Evolutionary conservation across 2,797 vertebrate genomes (phyloP).

Genomic region (Alfaro cultratus): DNA sequence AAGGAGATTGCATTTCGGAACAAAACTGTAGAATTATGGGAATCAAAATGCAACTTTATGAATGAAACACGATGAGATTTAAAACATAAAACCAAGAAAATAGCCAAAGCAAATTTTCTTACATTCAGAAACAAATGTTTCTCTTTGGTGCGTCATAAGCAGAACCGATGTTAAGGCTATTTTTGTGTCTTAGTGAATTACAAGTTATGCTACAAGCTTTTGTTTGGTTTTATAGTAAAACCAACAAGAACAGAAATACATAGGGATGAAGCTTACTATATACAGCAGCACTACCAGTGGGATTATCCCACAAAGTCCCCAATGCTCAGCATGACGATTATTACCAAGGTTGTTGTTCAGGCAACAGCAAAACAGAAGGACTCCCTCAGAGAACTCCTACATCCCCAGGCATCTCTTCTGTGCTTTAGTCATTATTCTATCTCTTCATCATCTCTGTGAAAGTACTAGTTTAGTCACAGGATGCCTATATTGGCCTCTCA

Average conservation of each 20-base stretch:
- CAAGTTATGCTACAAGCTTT: slow-evolving; percentile 42
- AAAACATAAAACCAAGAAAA: slow-evolving; percentile 44
- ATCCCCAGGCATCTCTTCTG: slow-evolving; percentile 17
- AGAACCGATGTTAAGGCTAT: slow-evolving; percentile 30
- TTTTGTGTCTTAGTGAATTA: slow-evolving; percentile 12
- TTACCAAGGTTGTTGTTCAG: slow-evolving; percentile 60
- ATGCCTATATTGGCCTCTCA: slow-evolving; percentile 7
- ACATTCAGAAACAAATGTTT: slow-evolving; percentile 51
- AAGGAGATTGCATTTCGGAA: slow-evolving; percentile 64
- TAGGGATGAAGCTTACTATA: slow-evolving; percentile 53
- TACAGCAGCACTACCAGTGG: slow-evolving; percentile 44
- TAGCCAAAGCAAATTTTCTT: slow-evolving; percentile 40
- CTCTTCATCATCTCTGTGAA: slow-evolving; percentile 9
- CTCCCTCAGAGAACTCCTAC: slow-evolving; percentile 34
- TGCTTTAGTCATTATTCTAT: slow-evolving; percentile 4
- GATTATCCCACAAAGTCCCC: slow-evolving; percentile 50
- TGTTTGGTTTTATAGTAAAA: slow-evolving; percentile 37
- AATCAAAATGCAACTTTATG: slow-evolving; percentile 68
- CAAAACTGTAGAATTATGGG: slow-evolving; percentile 69
- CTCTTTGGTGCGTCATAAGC: slow-evolving; percentile 31
- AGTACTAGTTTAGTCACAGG: slow-evolving; percentile 31
- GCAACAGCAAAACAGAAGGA: slow-evolving; percentile 47
- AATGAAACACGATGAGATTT: slow-evolving; percentile 67
- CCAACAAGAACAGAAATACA: slow-evolving; percentile 31
- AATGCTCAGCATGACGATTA: slow-evolving; percentile 44